A percentile compares a stretch with the other conserved stretches of the same genome.
Evolutionary conservation across 2,888 invertebrate genomes (phyloP).

Genomic region (Oithona nana): DNA sequence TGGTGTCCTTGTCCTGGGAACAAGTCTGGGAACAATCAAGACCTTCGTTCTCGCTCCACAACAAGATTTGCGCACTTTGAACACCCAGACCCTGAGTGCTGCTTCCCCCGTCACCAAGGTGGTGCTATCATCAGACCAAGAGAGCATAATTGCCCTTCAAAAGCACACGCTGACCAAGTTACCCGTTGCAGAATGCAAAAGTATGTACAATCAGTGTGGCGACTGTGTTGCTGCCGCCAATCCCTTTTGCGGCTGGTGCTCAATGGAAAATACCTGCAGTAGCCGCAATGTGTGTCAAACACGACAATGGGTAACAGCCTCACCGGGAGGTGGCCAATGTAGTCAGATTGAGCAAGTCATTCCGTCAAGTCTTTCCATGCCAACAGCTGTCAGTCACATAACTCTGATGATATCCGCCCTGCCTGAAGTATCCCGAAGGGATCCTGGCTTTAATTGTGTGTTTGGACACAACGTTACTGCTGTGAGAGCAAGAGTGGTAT

Average conservation of each 20-base stretch:
- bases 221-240: conserved; percentile 72
- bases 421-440: not conserved
- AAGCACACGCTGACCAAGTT: not conserved
- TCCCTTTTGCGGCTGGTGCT: conserved; percentile 90
- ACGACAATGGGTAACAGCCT: not conserved
- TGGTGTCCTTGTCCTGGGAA: not conserved
- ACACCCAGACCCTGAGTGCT: not conserved
- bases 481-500: not conserved
- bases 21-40: not conserved
- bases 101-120: not conserved
- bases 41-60: not conserved
- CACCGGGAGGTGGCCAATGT: not conserved
- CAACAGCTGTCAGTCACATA: not conserved
- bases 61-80: not conserved
- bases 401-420: not conserved
- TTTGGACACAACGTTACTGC: not conserved
- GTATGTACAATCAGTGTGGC: conserved; percentile 37
- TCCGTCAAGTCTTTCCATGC: conserved; percentile 12
- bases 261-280: conserved; percentile 52
- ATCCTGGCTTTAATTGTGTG: not conserved
- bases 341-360: conserved; percentile 7
- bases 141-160: not conserved
- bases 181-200: not conserved
- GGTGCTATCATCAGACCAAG: not conserved
- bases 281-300: not conserved